A percentile compares a stretch with the other conserved stretches of the same genome.
phyloP scores from a whole-genome alignment of 2,113 vertebrate species.

The Rhinoptilus africanus region DNA sequence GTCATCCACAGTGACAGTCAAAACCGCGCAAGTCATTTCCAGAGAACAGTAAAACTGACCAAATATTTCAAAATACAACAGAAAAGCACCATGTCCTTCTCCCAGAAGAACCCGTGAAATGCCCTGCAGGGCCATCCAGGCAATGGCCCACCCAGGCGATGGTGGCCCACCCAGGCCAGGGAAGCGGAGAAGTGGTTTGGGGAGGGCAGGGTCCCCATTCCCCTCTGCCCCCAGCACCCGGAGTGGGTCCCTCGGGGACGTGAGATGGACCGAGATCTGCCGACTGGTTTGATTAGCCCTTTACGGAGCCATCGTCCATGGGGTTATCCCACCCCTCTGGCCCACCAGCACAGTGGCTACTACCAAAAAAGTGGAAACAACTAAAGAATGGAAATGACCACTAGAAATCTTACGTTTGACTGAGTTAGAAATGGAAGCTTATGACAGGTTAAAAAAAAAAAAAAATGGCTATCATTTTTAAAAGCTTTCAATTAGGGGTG shows the following conservation, averaged over 20 bases:
- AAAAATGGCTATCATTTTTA: background rate
- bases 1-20: background rate
- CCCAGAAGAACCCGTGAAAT: background rate
- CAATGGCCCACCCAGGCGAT: rapidly evolving
- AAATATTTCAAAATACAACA: background rate
- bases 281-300: too few relatives aligned
- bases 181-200: background rate
- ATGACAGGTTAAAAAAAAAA: background rate
- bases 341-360: background rate
- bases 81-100: background rate
- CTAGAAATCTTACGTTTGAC: background rate
- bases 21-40: background rate
- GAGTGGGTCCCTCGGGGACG: rapidly evolving
- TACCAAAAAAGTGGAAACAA: background rate
- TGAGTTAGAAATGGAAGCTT: background rate
- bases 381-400: background rate
- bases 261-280: background rate
- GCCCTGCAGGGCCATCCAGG: background rate
- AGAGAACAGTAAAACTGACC: background rate
- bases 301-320: rapidly evolving
- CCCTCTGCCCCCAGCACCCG: background rate
- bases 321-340: background rate
- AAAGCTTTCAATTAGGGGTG: background rate
- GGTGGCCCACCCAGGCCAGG: background rate
- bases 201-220: too few relatives aligned